A percentile compares a stretch with the other conserved stretches of the same genome.
These are phyloP conservation scores for Therioaphis trifolii DNA, from an alignment of 2,888 invertebrate species.

Conservation along the genomic window DNA sequence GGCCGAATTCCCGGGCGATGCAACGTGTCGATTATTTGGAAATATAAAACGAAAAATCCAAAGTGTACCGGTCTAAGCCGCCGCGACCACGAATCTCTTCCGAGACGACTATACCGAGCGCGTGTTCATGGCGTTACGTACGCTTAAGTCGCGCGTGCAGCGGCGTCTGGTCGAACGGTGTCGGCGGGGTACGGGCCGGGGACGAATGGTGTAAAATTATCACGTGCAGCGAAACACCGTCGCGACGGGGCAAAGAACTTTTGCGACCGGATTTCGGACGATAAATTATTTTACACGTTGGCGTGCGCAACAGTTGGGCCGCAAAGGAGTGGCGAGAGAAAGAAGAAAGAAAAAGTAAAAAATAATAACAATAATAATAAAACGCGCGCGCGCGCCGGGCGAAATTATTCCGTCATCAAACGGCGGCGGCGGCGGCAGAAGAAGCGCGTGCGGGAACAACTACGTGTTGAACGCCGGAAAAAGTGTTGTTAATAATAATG, in stretches of 20 bases:
- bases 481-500: no score
- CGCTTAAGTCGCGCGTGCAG: no score
- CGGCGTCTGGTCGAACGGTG: neutral
- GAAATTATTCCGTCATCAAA: conserved; percentile 52
- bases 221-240: neutral
- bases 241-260: neutral
- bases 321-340: neutral
- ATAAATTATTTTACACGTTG: conserved; percentile 40
- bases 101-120: neutral
- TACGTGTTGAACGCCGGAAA: conserved; percentile 60
- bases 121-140: neutral
- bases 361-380: conserved; percentile 41
- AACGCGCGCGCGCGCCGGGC: neutral
- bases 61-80: no score
- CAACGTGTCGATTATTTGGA: no score
- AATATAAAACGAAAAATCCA: no score
- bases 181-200: neutral
- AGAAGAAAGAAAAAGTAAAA: conserved; percentile 28
- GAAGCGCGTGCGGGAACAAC: conserved; percentile 15
- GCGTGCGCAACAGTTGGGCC: conserved; percentile 52
- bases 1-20: no score
- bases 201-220: no score
- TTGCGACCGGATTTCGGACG: conserved; percentile 38
- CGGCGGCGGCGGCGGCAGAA: conserved; percentile 2
- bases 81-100: no score